Evolutionary conservation across 2,888 invertebrate species (phyloP), one percentile per base, ranked within the genome.

Genomic region (Slavum lentiscoides): DNA sequence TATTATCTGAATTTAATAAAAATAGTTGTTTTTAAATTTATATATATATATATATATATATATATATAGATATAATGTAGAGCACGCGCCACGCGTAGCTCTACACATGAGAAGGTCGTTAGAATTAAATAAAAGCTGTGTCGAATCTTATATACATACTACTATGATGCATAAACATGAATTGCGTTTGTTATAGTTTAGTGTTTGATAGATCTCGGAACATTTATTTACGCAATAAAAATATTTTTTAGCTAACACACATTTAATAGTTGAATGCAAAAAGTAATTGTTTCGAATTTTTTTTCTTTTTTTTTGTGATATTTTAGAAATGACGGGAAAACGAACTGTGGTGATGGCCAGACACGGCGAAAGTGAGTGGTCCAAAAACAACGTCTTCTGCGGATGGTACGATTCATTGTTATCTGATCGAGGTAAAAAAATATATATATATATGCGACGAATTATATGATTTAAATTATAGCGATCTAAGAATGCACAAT

Each of bases 331-430:
- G 80, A 72, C 80, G 13, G 88, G 72, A 58, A 70, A 30, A 43
- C 30, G 58, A 72, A 66, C 58, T 30, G 80, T 89, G 86, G 90
- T 90, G 64, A 90, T 91, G 90, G 89, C 90, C 83, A 89, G 91
- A 83, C 91, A 91, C 84, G 91, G 91, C 64, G 90, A 91, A 84
- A 91, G 90, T 81, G 90, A 90, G 84, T 91, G 90, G 90, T 91
- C 91, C 84, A 88, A 90, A 83, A 87, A 89, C 83, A 91, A 91
- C 85, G 85, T 89, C 21, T 91, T 91, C 84, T 90, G 90, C 83
- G 91, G 91, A 11, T 91, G 91, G 91, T 90, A 87, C 84, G 90
- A 91, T 84, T 90, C 90, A 43, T 87, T 88, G 84, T 86, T 91
- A 59, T 90, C 89, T 69, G 89, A 72, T n/a, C 72, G 64, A 72